Conservation (phyloP, 2,797 vertebrate species). For the Helostoma temminkii region DNA sequence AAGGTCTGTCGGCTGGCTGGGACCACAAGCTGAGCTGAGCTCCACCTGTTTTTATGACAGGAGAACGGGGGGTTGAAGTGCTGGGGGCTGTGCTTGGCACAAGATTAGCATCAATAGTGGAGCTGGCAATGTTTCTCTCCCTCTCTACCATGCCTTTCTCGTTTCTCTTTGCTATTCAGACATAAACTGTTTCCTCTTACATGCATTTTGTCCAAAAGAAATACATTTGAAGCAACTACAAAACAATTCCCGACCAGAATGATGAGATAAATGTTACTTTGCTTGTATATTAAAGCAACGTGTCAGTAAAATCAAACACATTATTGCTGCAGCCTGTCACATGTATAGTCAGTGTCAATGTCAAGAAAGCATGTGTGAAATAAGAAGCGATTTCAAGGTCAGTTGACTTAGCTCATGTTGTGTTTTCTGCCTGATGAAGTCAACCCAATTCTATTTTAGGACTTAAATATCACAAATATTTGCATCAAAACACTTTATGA, state of each 20-base stretch:
- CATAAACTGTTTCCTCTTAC: not conserved
- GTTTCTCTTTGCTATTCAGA: conserved; percentile 23
- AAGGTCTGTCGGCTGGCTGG: conserved; percentile 57
- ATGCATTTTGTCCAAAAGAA: conserved; percentile 10
- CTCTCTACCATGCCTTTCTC: conserved; percentile 19
- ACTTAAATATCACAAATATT: too few relatives aligned
- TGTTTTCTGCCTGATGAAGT: too few relatives aligned
- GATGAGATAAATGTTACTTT: not conserved
- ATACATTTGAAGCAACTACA: not conserved
- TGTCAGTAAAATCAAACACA: too few relatives aligned
- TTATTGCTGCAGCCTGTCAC: too few relatives aligned
- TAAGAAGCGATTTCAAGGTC: too few relatives aligned
- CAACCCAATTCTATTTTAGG: too few relatives aligned
- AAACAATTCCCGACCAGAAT: not conserved
- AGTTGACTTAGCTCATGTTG: too few relatives aligned
- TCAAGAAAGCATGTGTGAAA: too few relatives aligned
- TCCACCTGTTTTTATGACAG: conserved; percentile 77
- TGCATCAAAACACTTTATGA: too few relatives aligned
- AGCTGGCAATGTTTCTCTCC: conserved; percentile 44
- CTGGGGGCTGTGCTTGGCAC: conserved; percentile 42
- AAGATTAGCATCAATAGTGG: conserved; percentile 58
- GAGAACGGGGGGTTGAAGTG: conserved; percentile 9
- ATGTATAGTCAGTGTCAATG: too few relatives aligned
- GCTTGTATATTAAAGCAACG: not conserved
- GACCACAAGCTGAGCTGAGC: conserved; percentile 60